These are phyloP conservation scores for Gallinago solitaria DNA, from an alignment of 2,797 vertebrate species.

Conservation along the genomic window DNA sequence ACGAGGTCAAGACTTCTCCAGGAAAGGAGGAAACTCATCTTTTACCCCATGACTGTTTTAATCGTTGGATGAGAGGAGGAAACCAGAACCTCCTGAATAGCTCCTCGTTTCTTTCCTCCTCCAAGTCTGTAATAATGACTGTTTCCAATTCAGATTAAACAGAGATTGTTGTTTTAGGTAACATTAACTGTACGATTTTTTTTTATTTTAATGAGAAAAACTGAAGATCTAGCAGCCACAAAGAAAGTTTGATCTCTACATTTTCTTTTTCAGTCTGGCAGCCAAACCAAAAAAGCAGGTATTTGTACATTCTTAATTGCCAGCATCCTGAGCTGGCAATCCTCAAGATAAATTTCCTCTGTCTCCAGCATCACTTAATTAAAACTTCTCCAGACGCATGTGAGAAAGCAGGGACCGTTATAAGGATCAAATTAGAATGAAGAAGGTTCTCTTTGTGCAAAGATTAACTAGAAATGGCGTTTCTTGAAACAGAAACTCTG, in stretches of 20 bases:
- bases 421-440: background rate
- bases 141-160: background rate
- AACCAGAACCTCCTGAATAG: background rate
- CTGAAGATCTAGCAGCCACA: background rate
- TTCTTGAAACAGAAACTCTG: background rate
- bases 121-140: background rate
- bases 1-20: background rate
- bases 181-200: background rate
- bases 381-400: background rate
- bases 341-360: background rate
- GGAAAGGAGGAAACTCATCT: background rate
- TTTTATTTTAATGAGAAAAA: background rate
- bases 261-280: background rate
- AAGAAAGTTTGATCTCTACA: background rate
- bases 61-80: background rate
- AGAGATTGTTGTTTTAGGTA: background rate
- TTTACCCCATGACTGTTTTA: background rate
- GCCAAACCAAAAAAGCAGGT: background rate
- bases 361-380: background rate
- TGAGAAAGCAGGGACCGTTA: background rate
- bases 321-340: background rate
- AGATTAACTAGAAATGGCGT: background rate
- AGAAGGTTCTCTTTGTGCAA: background rate
- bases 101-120: background rate
- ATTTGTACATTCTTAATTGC: background rate